These are phyloP conservation scores for Hypselothyrea guttata DNA, from an alignment of 2,888 invertebrate genomes.

Conservation along the genomic window DNA sequence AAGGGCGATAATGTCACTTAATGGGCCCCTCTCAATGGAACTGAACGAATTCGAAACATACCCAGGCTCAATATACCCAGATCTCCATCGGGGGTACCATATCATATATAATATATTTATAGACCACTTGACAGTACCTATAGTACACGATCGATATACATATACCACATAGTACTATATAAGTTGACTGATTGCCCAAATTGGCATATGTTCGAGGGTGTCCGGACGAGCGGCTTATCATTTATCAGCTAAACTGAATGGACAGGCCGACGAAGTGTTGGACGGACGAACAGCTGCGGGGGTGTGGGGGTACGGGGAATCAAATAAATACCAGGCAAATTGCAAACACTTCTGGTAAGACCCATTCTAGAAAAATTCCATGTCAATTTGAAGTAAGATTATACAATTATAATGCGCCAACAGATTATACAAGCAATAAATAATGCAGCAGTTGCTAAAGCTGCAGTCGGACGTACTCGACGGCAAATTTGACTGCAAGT, in stretches of 20 bases:
- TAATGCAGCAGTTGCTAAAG: background rate
- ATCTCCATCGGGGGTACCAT: too few species aligned
- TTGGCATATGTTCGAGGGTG: constrained; percentile 48
- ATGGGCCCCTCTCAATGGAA: constrained; percentile 13
- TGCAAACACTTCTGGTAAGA: constrained; percentile 18
- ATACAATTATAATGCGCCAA: background rate
- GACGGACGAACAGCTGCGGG: background rate
- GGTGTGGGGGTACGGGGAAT: constrained; percentile 10
- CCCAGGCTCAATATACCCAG: too few species aligned
- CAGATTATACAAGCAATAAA: background rate
- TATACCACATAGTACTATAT: too few species aligned
- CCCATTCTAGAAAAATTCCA: constrained; percentile 12
- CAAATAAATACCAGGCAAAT: constrained; percentile 12
- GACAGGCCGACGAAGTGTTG: background rate
- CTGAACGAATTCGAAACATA: too few species aligned
- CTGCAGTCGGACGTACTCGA: too few species aligned
- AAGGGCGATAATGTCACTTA: constrained; percentile 20
- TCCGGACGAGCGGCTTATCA: constrained; percentile 46
- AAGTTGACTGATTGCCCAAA: constrained; percentile 36
- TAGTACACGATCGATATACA: constrained; percentile 18
- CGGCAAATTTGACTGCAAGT: too few species aligned
- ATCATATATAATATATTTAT: constrained; percentile 17
- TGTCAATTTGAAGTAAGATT: constrained; percentile 8
- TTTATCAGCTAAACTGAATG: constrained; percentile 28
- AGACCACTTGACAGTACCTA: constrained; percentile 18